Base-by-base conservation (phyloP, 1,140 invertebrate genomes). In the Habropoda laboriosa region DNA sequence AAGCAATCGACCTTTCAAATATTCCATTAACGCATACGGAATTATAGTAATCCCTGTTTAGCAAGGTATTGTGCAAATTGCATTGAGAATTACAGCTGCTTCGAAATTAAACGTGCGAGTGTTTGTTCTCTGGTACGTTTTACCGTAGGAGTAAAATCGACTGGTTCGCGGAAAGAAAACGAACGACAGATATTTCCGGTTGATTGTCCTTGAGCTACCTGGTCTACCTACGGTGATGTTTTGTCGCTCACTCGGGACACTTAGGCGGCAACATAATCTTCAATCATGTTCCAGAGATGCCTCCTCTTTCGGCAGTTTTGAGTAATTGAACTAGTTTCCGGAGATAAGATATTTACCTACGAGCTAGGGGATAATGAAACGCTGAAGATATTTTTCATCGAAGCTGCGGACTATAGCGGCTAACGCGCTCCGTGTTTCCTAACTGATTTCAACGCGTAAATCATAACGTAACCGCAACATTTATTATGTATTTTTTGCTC, bases 291-390 rank as follows among this genome's bases (percentile, higher is more conserved):
- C 67, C 57, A 27, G 42, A 60, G 76, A 74, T 64, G n/a, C n/a
- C n/a, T n/a, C 47, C 72, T 80, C 73, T 81, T 84, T 81, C 75
- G 66, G 70, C 58, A 82, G 78, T 89, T 86, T 85, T 84, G 85
- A 90, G 86, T 90, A 87, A 88, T 90, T 86, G 87, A 86, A 84
- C 66, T 88, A 90, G 85, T 90, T 90, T 90, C 81, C 30, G 51
- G 67, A 86, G 86, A 90, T 89, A 90, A 89, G 87, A 74, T 75
- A 38, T 76, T 76, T 68, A 51, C 84, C 83, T 84, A 76, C 64
- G 63, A 49, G 66, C 73, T 38, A 42, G 67, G 82, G 84, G 86
- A 89, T 88, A 88, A 90, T 90, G 88, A 89, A 88, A 89, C 74
- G 87, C 77, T 71, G 68, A 47, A 42, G 63, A 84, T 79, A 79